Evolutionary conservation across 2,797 vertebrate species (phyloP), one percentile per base, ranked within the genome.

Genomic region (Hapalemur alaotrensis): DNA sequence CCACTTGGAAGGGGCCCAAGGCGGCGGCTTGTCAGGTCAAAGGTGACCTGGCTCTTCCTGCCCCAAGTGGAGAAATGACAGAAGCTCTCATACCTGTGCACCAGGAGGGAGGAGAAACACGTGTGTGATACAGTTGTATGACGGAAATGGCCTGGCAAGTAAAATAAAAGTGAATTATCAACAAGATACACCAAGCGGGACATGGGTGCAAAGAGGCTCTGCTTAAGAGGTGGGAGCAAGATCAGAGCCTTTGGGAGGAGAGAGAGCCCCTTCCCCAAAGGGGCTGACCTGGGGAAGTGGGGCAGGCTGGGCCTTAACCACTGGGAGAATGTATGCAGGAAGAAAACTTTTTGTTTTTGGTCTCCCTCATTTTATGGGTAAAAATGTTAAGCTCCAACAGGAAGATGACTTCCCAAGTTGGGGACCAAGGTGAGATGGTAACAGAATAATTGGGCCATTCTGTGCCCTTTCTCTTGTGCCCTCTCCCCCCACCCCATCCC

Each of bases 401-500:
- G 50, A 30, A 35, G 54, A 73, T 28, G 25, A 17, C 43, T 59
- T 46, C 30, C 30, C 30, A 50, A 5, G 43, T 38, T 78, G 78
- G 9, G 13, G 69, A 52, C 46, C 57, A 65, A 46, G 46, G 46
- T 25, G 78, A 70, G 59, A 69, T 11, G 43, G 30, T 35, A 46
- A 52, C 43, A 32, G 72, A 46, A 43, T 28, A 72, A 28, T 43
- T 48, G 65, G 13, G 84, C 50, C 52, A 52, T 25, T 63, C 57
- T 22, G 80, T 54, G 18, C n/a, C 48, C 48, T 80, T 75, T n/a
- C 89, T 54, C 7, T 43, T 28, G 63, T 3, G 11, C 22, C 35
- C 25, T 18, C 1, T 3, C n/a, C 12, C 63, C 18, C n/a, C 9
- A 18, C 17, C 13, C 6, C 1, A 2, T 43, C 17, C 43, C 17